These are phyloP conservation scores for Acanthurus tractus DNA, from an alignment of 2,797 vertebrate species.

Conservation along the genomic window DNA sequence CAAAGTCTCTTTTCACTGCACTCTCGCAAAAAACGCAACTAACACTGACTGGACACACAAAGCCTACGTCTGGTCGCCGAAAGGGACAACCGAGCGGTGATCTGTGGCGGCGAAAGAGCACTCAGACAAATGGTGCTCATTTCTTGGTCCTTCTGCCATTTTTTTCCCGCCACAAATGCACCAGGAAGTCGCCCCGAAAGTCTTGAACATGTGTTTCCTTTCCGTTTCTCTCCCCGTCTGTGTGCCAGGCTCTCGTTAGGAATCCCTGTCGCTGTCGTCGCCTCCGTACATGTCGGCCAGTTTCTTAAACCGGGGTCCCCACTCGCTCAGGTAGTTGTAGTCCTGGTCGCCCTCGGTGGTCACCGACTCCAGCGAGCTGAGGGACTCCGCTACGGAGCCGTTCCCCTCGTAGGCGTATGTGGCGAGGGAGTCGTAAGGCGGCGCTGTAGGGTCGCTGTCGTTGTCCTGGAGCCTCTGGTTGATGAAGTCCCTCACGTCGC, in stretches of 20 bases:
- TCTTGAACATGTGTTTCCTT: constrained; percentile 27
- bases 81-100: constrained; percentile 52
- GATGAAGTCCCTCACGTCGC: constrained; percentile 96
- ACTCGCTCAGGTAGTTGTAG: constrained; percentile 97
- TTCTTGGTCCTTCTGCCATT: constrained; percentile 40
- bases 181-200: constrained; percentile 26
- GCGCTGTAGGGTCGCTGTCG: constrained; percentile 92
- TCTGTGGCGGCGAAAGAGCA: constrained; percentile 63
- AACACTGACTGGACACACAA: constrained; percentile 82
- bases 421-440: constrained; percentile 97
- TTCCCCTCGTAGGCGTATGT: constrained; percentile 97
- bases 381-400: constrained; percentile 92
- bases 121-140: constrained; percentile 44
- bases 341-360: constrained; percentile 93
- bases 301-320: constrained; percentile 96
- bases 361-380: constrained; percentile 94
- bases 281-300: constrained; percentile 95
- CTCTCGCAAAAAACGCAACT: constrained; percentile 69
- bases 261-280: constrained; percentile 93
- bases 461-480: constrained; percentile 95
- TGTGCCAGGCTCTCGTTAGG: constrained; percentile 81
- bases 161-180: constrained; percentile 7
- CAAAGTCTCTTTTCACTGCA: constrained; percentile 58
- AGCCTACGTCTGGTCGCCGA: constrained; percentile 71
- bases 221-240: constrained; percentile 2